These are phyloP conservation scores for Orchesella flavescens DNA, from an alignment of 2,888 invertebrate genomes.

Conservation along the genomic window DNA sequence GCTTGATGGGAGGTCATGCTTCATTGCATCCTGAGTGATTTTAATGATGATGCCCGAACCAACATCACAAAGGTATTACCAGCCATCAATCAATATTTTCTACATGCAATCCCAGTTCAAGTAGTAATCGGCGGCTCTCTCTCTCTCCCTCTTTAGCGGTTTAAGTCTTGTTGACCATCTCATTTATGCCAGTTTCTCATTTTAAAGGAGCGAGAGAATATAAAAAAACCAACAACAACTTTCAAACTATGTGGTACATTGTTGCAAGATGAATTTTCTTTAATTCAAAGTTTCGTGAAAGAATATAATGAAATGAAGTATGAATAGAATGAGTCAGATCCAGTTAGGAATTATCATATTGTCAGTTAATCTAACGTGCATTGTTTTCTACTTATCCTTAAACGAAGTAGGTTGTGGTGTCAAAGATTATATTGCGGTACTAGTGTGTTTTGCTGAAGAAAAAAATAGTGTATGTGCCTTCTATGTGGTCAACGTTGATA, in stretches of 20 bases:
- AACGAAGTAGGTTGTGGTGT: constrained; percentile 45
- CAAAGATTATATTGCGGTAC: constrained; percentile 59
- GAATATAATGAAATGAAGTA: constrained; percentile 3
- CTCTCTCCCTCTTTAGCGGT: constrained; percentile 46
- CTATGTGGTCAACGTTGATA: too few relatives aligned
- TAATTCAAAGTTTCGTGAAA: constrained; percentile 6
- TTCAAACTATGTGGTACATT: background rate
- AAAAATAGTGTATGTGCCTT: too few relatives aligned
- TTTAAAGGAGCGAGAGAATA: constrained; percentile 52
- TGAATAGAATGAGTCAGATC: constrained; percentile 37
- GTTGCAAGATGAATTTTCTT: constrained; percentile 2
- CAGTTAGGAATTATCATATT: constrained; percentile 65
- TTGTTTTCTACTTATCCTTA: constrained; percentile 49
- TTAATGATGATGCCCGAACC: constrained; percentile 55
- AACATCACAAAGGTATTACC: constrained; percentile 58
- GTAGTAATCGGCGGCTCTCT: constrained; percentile 49
- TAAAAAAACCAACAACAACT: too few relatives aligned
- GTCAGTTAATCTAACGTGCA: constrained; percentile 40
- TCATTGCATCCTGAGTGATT: constrained; percentile 56
- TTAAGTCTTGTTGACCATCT: constrained; percentile 58
- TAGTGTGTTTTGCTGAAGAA: background rate
- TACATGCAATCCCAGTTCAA: constrained; percentile 51
- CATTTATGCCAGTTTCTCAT: constrained; percentile 55
- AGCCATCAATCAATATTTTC: constrained; percentile 64
- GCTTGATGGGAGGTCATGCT: constrained; percentile 66